A percentile compares a stretch with the other conserved stretches of the same genome.
These are phyloP conservation scores for Heteropelma amictum DNA, from an alignment of 2,888 invertebrate species.

Conservation along the genomic window DNA sequence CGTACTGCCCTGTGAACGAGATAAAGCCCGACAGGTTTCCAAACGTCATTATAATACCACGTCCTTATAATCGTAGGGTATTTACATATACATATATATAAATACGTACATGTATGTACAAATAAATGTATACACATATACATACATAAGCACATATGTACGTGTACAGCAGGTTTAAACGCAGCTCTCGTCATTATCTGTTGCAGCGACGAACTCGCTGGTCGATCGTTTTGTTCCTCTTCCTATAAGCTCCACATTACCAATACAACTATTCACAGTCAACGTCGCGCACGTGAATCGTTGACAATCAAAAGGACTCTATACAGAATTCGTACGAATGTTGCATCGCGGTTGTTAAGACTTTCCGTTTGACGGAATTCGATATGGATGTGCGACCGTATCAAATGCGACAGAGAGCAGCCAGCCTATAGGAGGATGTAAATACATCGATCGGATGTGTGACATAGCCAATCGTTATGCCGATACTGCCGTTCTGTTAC, in stretches of 20 bases:
- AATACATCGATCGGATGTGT: slow-evolving; percentile 31
- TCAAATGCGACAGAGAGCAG: slow-evolving; percentile 1
- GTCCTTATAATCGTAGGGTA: slow-evolving; percentile 51
- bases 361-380: not conserved
- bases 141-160: not conserved
- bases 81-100: not conserved
- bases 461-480: slow-evolving; percentile 36
- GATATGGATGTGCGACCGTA: slow-evolving; percentile 18
- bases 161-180: not conserved
- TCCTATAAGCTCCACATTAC: not conserved
- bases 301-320: not conserved
- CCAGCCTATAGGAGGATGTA: not conserved
- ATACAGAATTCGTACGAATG: not conserved
- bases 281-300: not conserved
- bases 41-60: slow-evolving; percentile 53
- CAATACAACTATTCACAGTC: too few relatives aligned
- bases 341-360: not conserved
- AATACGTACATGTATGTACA: not conserved
- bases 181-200: slow-evolving; percentile 45
- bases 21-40: slow-evolving; percentile 51
- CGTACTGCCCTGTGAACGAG: slow-evolving; percentile 87
- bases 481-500: slow-evolving; percentile 12
- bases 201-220: slow-evolving; percentile 22
- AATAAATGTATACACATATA: not conserved
- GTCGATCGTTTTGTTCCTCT: slow-evolving; percentile 16